A percentile compares a stretch with the other conserved stretches of the same genome.
These are phyloP conservation scores for Triplophysa rosa DNA, from an alignment of 2,113 vertebrate genomes.

Conservation along the genomic window DNA sequence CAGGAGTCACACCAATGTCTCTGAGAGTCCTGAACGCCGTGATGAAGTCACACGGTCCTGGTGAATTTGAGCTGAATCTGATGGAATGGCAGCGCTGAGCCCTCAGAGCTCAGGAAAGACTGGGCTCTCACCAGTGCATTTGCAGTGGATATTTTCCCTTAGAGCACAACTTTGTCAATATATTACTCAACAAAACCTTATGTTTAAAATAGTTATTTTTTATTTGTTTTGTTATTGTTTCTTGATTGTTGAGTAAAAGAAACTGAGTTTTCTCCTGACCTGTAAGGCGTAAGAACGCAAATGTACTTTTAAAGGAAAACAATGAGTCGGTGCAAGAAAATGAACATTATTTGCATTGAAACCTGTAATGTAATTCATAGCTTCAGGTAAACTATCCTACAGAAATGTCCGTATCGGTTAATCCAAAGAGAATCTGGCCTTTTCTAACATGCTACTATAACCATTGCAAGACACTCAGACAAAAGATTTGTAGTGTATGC, in stretches of 20 bases:
- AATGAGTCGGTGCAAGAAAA: too few species aligned
- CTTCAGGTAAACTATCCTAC: too few species aligned
- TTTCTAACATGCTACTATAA: neutral
- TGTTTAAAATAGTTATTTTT: too few species aligned
- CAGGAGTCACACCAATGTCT: neutral
- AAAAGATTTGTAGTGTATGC: neutral
- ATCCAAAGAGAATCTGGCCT: neutral
- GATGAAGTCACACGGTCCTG: slow-evolving; percentile 71
- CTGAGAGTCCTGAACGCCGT: slow-evolving; percentile 45
- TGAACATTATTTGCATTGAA: too few species aligned
- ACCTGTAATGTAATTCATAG: too few species aligned
- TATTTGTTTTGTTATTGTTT: neutral
- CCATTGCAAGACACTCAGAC: neutral
- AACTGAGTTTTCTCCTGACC: too few species aligned
- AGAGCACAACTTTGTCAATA: neutral
- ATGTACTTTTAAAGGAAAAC: too few species aligned
- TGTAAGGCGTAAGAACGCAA: too few species aligned
- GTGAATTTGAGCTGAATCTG: slow-evolving; percentile 71
- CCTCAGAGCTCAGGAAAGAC: slow-evolving; percentile 47
- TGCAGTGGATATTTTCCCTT: neutral
- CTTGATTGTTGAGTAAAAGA: too few species aligned
- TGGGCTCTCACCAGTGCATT: neutral
- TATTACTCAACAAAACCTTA: neutral
- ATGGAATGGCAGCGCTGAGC: slow-evolving; percentile 62
- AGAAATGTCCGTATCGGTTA: neutral